Evolutionary conservation across 2,888 invertebrate species (phyloP).

Genomic region (Abrostola tripartita): DNA sequence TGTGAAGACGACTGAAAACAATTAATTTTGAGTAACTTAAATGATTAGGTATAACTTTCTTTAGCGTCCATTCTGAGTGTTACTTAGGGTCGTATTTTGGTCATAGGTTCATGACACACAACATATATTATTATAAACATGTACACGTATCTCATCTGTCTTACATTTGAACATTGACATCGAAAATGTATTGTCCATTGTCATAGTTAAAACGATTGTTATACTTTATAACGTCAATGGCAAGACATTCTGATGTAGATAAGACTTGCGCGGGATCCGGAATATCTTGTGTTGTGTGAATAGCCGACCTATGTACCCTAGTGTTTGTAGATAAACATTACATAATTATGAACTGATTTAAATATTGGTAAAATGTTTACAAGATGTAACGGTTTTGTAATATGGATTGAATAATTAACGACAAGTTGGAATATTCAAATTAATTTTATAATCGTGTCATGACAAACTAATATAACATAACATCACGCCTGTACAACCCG

Average conservation of each 20-base stretch:
- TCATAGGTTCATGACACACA: too few relatives aligned
- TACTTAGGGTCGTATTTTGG: too few relatives aligned
- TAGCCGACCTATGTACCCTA: too few relatives aligned
- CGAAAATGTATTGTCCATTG: not conserved
- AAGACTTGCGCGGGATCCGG: not conserved
- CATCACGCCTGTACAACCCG: too few relatives aligned
- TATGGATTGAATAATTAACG: not conserved
- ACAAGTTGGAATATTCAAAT: not conserved
- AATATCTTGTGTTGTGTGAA: too few relatives aligned
- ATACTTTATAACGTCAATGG: not conserved
- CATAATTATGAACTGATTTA: not conserved
- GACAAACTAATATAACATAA: too few relatives aligned
- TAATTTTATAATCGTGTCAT: slow-evolving; percentile 2
- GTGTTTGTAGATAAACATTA: too few relatives aligned
- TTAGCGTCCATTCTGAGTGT: too few relatives aligned
- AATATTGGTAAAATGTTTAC: not conserved
- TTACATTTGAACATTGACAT: not conserved
- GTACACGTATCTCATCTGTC: not conserved
- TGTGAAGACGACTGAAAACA: too few relatives aligned
- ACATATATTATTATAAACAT: not conserved
- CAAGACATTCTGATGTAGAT: not conserved
- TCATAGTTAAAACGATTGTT: not conserved
- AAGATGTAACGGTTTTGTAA: not conserved
- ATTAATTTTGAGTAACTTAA: too few relatives aligned
- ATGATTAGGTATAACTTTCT: too few relatives aligned